Evolutionary conservation across 2,113 vertebrate genomes (phyloP).

Genomic region (Ranitomeya imitator): DNA sequence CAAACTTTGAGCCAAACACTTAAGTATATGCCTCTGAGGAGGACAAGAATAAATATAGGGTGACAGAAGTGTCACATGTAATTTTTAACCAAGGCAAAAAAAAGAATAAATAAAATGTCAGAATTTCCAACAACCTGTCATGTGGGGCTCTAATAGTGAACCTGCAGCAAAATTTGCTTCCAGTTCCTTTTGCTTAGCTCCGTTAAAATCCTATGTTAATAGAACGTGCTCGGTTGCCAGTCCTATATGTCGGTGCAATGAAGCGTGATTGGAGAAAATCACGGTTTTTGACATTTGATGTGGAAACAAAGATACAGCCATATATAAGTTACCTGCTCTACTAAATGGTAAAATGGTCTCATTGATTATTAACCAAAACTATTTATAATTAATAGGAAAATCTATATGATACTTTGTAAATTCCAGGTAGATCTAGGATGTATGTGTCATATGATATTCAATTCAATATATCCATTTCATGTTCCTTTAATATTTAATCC

Average conservation of each 20-base stretch:
- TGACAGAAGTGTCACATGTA: constrained; percentile 51
- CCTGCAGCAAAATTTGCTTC: constrained; percentile 29
- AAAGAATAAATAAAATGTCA: constrained; percentile 41
- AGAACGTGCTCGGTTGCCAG: constrained; percentile 20
- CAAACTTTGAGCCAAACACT: constrained; percentile 48
- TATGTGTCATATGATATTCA: not conserved
- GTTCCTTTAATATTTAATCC: not conserved
- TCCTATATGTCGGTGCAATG: constrained; percentile 18
- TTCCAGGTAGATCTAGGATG: not conserved
- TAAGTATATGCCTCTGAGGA: constrained; percentile 33
- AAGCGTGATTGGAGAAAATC: not conserved
- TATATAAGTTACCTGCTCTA: not conserved
- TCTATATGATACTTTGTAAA: not conserved
- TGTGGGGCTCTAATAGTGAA: constrained; percentile 39
- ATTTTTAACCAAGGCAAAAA: constrained; percentile 30
- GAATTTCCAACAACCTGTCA: constrained; percentile 41
- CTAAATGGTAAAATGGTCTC: not conserved
- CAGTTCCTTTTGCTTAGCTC: constrained; percentile 20
- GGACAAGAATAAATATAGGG: constrained; percentile 37
- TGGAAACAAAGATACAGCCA: not conserved
- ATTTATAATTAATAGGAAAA: not conserved
- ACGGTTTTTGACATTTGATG: constrained; percentile 26
- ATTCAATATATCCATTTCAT: not conserved
- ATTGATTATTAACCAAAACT: not conserved
- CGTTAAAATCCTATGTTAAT: constrained; percentile 24